A percentile compares a stretch with the other conserved stretches of the same genome.
Evolutionary conservation across 2,888 invertebrate species (phyloP).

Genomic region (Hemicrepidius hirtus): DNA sequence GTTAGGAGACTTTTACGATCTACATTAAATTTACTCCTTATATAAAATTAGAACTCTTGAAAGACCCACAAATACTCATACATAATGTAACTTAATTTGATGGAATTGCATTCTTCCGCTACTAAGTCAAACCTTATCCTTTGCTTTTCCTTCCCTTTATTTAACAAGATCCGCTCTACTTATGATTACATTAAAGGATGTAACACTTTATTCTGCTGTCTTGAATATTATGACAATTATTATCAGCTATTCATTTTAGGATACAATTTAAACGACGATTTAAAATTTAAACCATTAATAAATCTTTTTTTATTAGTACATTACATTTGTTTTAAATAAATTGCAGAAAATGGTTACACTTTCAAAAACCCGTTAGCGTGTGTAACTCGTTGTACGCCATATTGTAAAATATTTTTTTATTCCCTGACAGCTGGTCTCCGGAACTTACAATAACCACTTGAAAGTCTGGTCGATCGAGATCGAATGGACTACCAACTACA

Average conservation of each 20-base stretch:
- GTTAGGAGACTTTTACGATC: too few relatives aligned
- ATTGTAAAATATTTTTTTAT: conserved; percentile 44
- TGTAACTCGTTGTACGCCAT: conserved; percentile 32
- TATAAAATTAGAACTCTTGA: neutral
- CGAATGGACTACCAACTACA: conserved; percentile 55
- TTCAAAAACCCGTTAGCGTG: too few relatives aligned
- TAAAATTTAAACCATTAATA: too few relatives aligned
- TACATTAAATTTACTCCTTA: neutral
- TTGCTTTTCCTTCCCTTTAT: conserved; percentile 19
- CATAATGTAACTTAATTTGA: conserved; percentile 23
- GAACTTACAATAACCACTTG: conserved; percentile 59
- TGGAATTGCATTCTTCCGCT: conserved; percentile 25
- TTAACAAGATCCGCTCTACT: conserved; percentile 25
- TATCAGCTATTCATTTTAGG: too few relatives aligned
- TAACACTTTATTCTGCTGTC: too few relatives aligned
- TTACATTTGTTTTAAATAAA: too few relatives aligned
- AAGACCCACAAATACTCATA: neutral
- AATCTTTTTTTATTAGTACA: too few relatives aligned
- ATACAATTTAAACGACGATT: too few relatives aligned
- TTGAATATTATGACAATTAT: too few relatives aligned
- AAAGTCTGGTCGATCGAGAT: conserved; percentile 60
- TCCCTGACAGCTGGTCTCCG: conserved; percentile 58
- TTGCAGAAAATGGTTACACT: too few relatives aligned
- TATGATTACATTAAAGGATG: neutral
- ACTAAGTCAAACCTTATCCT: conserved; percentile 6